Evolutionary conservation across 2,797 vertebrate species (phyloP).

Genomic region (Tragelaphus oryx): DNA sequence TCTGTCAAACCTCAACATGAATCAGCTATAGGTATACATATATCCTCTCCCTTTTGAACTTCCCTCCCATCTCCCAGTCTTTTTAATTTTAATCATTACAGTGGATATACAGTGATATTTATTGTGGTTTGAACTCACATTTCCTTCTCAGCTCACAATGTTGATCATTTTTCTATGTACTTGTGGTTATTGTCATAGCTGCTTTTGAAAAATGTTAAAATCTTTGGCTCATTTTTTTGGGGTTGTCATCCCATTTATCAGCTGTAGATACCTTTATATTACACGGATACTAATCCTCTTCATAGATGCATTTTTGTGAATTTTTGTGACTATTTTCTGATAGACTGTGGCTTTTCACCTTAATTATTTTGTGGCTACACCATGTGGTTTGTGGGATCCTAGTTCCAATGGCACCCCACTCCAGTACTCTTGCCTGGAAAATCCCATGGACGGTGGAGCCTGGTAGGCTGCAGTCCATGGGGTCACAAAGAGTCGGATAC

Average conservation of each 20-base stretch:
- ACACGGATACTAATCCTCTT: neutral
- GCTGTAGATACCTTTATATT: neutral
- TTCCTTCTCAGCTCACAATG: neutral
- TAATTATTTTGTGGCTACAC: neutral
- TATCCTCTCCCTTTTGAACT: neutral
- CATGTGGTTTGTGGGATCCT: neutral
- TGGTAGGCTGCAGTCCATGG: too few relatives aligned
- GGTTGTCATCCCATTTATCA: neutral
- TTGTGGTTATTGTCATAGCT: neutral
- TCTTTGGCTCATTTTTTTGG: neutral
- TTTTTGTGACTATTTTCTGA: neutral
- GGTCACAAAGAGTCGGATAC: too few relatives aligned
- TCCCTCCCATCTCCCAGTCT: neutral
- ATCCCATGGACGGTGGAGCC: too few relatives aligned
- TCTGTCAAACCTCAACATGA: neutral
- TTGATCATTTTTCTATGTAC: neutral
- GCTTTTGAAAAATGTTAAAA: constrained; percentile 8
- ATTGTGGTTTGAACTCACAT: neutral
- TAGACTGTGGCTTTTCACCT: neutral
- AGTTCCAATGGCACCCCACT: neutral
- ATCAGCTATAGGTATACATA: neutral
- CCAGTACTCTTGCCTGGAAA: too few relatives aligned
- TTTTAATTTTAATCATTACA: neutral
- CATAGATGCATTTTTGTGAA: neutral
- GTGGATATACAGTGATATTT: too few relatives aligned